Conservation (phyloP, 1,140 invertebrate species). For the Drosophila obscura region DNA sequence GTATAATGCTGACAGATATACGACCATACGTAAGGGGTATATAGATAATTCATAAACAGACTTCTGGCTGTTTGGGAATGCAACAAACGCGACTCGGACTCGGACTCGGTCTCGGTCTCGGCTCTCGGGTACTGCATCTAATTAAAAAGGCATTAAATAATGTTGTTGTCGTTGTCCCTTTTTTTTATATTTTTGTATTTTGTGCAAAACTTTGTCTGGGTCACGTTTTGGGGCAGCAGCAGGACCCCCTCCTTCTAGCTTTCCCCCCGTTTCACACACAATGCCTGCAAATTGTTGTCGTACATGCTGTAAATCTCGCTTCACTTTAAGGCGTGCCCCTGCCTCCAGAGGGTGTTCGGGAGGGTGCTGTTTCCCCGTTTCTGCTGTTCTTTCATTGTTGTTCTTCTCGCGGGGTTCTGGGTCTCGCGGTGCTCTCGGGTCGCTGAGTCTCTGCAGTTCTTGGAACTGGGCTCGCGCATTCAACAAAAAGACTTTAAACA, state of each 20-base stretch:
- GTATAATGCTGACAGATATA: constrained; percentile 33
- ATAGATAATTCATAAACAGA: constrained; percentile 32
- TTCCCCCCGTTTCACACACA: constrained; percentile 38
- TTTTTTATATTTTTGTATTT: constrained; percentile 60
- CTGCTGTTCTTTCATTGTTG: constrained; percentile 33
- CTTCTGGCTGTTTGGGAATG: constrained; percentile 57
- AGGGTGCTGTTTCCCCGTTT: constrained; percentile 24
- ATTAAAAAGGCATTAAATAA: constrained; percentile 79
- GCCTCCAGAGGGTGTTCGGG: constrained; percentile 38
- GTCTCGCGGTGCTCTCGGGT: too few species aligned
- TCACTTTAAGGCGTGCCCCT: constrained; percentile 62
- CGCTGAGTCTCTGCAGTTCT: constrained; percentile 56
- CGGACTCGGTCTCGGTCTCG: constrained; percentile 10
- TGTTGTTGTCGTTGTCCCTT: constrained; percentile 37
- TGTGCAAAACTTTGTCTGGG: constrained; percentile 69
- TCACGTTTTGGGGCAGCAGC: constrained; percentile 66
- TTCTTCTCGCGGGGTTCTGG: constrained; percentile 19
- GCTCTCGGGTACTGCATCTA: constrained; percentile 57
- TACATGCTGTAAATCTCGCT: constrained; percentile 78
- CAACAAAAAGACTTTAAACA: constrained; percentile 39
- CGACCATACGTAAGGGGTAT: constrained; percentile 11
- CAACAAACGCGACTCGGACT: constrained; percentile 56
- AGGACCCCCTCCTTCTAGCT: not conserved
- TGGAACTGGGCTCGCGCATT: constrained; percentile 70
- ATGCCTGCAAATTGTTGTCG: constrained; percentile 73